Percentiles rank a stretch among this genome's conserved stretches.
phyloP scores from a whole-genome alignment of 2,113 vertebrate genomes.

The Probosciger aterrimus region DNA sequence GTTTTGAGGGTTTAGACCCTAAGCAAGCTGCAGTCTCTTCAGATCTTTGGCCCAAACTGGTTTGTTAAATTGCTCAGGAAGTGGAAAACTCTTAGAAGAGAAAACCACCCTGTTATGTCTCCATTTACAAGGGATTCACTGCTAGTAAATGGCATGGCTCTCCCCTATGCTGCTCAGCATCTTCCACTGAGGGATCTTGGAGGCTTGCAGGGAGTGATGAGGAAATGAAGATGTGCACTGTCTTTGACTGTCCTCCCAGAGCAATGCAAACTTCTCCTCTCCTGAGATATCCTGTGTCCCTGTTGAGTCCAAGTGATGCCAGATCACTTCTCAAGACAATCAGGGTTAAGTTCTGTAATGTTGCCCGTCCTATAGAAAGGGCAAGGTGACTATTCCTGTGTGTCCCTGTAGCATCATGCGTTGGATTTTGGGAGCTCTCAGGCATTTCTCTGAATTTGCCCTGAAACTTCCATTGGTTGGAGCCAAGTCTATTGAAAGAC shows the following conservation, averaged over 20 bases:
- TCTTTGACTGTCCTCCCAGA: not conserved
- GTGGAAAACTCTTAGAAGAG: not conserved
- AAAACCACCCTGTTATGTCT: not conserved
- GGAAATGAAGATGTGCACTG: not conserved
- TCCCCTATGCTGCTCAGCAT: not conserved
- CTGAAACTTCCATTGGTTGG: not conserved
- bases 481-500: not conserved
- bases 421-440: not conserved
- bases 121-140: not conserved
- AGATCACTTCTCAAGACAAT: not conserved
- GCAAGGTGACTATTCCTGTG: not conserved
- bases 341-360: not conserved
- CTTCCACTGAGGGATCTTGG: not conserved
- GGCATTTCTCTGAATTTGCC: not conserved
- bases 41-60: not conserved
- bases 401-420: not conserved
- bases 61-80: not conserved
- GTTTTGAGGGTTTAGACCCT: not conserved
- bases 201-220: not conserved
- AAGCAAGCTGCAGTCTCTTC: not conserved
- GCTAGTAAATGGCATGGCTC: not conserved
- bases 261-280: not conserved
- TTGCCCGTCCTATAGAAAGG: not conserved
- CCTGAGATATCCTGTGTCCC: not conserved
- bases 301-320: not conserved